Evolutionary conservation across 1,140 invertebrate genomes (phyloP).

Genomic region (Pararge aegeria): DNA sequence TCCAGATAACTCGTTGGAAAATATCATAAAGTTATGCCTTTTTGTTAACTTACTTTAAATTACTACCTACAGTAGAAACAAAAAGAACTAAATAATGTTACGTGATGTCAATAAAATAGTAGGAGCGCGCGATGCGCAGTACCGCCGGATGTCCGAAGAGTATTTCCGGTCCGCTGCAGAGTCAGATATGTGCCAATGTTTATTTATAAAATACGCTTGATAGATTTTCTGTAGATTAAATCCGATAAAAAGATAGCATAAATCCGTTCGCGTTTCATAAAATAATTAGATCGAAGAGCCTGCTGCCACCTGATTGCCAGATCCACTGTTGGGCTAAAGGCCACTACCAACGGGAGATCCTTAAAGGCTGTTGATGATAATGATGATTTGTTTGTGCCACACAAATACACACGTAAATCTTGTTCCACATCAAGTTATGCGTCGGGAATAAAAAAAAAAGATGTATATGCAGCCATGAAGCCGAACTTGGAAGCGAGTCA

Average conservation of each 20-base stretch:
- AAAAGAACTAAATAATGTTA: slow-evolving; percentile 11
- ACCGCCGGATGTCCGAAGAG: slow-evolving; percentile 48
- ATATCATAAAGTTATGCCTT: background rate
- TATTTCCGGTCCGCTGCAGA: slow-evolving; percentile 46
- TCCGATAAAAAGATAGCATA: background rate
- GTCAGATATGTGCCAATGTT: slow-evolving; percentile 14
- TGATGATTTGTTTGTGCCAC: too few species aligned
- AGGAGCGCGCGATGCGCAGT: slow-evolving; percentile 38
- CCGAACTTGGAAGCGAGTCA: slow-evolving; percentile 43
- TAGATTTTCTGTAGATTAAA: slow-evolving; percentile 16
- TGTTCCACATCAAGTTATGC: too few species aligned
- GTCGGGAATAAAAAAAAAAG: slow-evolving; percentile 13
- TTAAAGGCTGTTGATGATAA: too few species aligned
- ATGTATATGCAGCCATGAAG: too few species aligned
- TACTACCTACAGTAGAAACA: background rate
- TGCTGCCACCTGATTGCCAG: too few species aligned
- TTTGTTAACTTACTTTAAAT: background rate
- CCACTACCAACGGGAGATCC: too few species aligned
- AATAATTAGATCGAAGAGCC: too few species aligned
- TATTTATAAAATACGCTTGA: slow-evolving; percentile 13
- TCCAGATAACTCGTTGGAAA: too few species aligned
- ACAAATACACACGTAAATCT: too few species aligned
- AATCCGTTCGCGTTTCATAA: too few species aligned
- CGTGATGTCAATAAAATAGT: slow-evolving; percentile 28
- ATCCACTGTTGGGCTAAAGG: too few species aligned